phyloP scores from a whole-genome alignment of 2,113 vertebrate species.

The Ochotona princeps region DNA sequence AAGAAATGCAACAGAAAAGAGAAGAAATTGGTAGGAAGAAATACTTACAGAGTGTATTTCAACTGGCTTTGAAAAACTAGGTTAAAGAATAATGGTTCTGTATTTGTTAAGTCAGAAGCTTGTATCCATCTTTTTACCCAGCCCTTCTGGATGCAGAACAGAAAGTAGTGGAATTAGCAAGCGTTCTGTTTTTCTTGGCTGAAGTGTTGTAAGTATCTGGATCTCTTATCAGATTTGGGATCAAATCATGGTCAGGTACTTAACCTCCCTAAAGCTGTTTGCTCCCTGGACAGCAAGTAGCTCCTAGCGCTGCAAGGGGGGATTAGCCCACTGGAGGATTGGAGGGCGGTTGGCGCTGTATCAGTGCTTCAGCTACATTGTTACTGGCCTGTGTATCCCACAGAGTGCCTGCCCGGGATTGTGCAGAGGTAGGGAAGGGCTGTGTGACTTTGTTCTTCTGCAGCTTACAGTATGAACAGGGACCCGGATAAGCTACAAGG shows the following conservation, averaged over 20 bases:
- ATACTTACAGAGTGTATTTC: not conserved
- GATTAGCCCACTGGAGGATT: not conserved
- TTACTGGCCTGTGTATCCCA: accelerated
- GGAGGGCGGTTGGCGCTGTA: too few species aligned
- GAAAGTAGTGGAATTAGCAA: not conserved
- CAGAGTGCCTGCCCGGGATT: accelerated
- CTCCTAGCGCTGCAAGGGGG: too few species aligned
- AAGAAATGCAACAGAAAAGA: not conserved
- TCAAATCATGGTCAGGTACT: not conserved
- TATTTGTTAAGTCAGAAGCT: not conserved
- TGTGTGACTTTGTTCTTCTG: not conserved
- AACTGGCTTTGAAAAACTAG: not conserved
- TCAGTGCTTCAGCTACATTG: not conserved
- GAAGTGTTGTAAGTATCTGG: not conserved
- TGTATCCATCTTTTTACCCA: not conserved
- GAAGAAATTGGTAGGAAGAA: too few species aligned
- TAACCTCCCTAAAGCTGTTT: not conserved
- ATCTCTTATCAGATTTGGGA: not conserved
- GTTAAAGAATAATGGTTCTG: not conserved
- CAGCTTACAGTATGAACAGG: not conserved
- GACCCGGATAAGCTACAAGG: not conserved
- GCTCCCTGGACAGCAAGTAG: not conserved
- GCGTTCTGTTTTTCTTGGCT: not conserved
- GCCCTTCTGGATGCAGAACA: not conserved
- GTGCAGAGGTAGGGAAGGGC: not conserved